phyloP scores from a whole-genome alignment of 2,113 vertebrate genomes.

The Dolichallabes microphthalmus region DNA sequence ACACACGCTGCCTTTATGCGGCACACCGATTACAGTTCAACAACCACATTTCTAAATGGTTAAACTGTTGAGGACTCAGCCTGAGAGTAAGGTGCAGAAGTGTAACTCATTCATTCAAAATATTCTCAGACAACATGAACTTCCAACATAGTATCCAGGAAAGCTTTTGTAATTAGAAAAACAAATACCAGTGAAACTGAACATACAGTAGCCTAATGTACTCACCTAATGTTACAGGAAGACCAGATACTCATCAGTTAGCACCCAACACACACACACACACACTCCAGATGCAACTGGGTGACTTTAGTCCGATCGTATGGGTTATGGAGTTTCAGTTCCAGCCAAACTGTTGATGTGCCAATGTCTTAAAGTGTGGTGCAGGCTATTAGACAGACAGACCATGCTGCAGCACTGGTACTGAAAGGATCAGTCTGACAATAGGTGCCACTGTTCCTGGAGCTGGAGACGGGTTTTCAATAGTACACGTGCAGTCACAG shows the following conservation, averaged over 20 bases:
- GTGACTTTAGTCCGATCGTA: constrained; percentile 20
- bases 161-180: background rate
- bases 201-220: constrained; percentile 5
- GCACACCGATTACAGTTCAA: background rate
- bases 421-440: constrained; percentile 65
- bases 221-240: constrained; percentile 30
- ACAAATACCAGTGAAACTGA: background rate
- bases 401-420: constrained; percentile 46
- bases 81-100: background rate
- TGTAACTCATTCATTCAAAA: background rate
- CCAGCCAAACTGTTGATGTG: constrained; percentile 13
- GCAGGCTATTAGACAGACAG: constrained; percentile 31
- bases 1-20: background rate
- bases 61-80: background rate
- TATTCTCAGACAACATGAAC: background rate
- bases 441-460: constrained; percentile 71
- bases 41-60: background rate
- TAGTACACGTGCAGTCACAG: constrained; percentile 68
- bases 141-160: background rate
- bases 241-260: background rate
- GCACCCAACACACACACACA: background rate
- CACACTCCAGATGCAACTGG: background rate
- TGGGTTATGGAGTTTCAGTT: constrained; percentile 22
- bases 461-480: constrained; percentile 62
- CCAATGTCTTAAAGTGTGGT: constrained; percentile 35